Evolutionary conservation across 2,113 vertebrate species (phyloP).

Genomic region (Corythoichthys intestinalis): DNA sequence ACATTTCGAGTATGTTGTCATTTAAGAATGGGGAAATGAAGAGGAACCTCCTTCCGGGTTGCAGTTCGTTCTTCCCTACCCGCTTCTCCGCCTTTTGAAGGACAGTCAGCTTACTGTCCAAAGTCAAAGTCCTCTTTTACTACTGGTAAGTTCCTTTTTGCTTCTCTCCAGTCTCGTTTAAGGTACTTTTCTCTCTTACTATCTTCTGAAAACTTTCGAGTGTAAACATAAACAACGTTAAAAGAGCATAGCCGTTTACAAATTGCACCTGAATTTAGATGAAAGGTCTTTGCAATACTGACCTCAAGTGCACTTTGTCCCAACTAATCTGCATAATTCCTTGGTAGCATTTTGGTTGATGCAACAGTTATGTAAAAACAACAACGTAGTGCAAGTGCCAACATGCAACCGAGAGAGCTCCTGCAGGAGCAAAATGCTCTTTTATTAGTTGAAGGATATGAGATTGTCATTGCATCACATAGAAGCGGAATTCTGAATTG

Average conservation of each 20-base stretch:
- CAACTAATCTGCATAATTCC: background rate
- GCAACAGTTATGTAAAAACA: background rate
- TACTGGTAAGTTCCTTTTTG: background rate
- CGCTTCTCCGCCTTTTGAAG: background rate
- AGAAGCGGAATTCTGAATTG: background rate
- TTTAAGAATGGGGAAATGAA: constrained; percentile 10
- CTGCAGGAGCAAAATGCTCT: background rate
- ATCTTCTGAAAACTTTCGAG: background rate
- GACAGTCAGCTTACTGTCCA: background rate
- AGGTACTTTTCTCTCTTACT: too few relatives aligned
- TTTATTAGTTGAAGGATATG: background rate
- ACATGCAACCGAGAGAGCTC: background rate
- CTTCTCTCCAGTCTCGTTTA: background rate
- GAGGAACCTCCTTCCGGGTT: background rate
- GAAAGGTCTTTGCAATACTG: constrained; percentile 31
- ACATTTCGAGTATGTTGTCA: background rate
- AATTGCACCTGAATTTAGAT: background rate
- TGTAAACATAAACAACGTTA: background rate
- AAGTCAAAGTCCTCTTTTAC: background rate
- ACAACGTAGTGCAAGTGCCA: background rate
- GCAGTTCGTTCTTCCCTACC: background rate
- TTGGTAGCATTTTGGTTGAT: background rate
- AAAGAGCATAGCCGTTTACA: background rate
- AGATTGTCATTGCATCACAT: background rate
- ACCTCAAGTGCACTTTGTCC: background rate